A percentile compares a stretch with the other conserved stretches of the same genome.
Evolutionary conservation across 2,797 vertebrate genomes (phyloP).

Genomic region (Sebastes jordani): DNA sequence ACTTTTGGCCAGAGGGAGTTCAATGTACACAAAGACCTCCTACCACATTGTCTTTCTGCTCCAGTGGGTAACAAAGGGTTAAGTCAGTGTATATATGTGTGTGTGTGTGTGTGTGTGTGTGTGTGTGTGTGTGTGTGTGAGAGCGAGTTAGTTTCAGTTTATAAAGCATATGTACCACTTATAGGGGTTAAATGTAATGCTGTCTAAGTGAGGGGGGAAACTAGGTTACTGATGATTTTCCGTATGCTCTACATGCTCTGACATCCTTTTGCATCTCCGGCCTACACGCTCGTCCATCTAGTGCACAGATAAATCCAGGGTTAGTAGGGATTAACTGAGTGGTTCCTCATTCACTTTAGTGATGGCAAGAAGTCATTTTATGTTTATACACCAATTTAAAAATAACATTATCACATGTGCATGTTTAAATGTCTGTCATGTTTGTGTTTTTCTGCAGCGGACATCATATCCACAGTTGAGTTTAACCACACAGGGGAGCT

Average conservation of each 20-base stretch:
- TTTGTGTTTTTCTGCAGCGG: slow-evolving; percentile 77
- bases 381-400: not conserved
- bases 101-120: not conserved
- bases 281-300: not conserved
- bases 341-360: not conserved
- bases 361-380: not conserved
- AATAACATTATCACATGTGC: not conserved
- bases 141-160: not conserved
- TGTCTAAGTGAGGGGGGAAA: slow-evolving; percentile 21
- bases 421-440: not conserved
- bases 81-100: slow-evolving; percentile 12
- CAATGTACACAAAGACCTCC: slow-evolving; percentile 54
- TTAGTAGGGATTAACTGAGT: slow-evolving; percentile 3
- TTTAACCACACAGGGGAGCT: slow-evolving; percentile 99
- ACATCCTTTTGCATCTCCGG: slow-evolving; percentile 23
- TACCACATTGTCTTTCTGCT: slow-evolving; percentile 70
- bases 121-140: not conserved
- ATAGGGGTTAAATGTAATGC: slow-evolving; percentile 16
- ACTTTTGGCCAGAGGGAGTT: slow-evolving; percentile 30
- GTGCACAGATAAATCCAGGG: not conserved
- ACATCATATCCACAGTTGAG: slow-evolving; percentile 99
- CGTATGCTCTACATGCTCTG: slow-evolving; percentile 47
- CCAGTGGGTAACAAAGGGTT: slow-evolving; percentile 67
- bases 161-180: slow-evolving; percentile 37
- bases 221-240: slow-evolving; percentile 63